Percentiles rank a stretch among this genome's conserved stretches.
Conservation (phyloP, 2,888 invertebrate species). For the Saturnia pavonia region DNA sequence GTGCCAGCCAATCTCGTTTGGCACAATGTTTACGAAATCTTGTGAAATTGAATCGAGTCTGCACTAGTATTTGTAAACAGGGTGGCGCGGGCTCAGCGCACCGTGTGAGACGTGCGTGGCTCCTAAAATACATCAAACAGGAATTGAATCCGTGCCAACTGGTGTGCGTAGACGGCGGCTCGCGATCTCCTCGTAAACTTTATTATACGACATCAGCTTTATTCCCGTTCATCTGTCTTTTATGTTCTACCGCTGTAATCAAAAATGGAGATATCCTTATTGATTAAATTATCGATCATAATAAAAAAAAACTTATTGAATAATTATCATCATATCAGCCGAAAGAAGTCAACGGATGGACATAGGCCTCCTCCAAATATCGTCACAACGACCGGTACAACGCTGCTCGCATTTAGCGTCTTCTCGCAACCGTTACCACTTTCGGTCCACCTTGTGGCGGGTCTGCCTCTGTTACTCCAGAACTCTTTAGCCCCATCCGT, state of each 20-base stretch:
- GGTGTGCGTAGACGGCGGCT: slow-evolving; percentile 76
- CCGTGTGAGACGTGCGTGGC: slow-evolving; percentile 60
- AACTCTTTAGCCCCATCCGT: too few species aligned
- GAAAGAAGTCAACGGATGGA: too few species aligned
- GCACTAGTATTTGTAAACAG: slow-evolving; percentile 80
- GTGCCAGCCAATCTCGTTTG: slow-evolving; percentile 62
- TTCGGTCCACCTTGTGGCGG: too few species aligned
- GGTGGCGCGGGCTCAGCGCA: slow-evolving; percentile 50
- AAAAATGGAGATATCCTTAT: background rate
- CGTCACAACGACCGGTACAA: too few species aligned
- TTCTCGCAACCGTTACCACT: too few species aligned
- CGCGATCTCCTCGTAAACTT: slow-evolving; percentile 70
- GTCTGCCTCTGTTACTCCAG: too few species aligned
- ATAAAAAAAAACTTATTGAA: background rate
- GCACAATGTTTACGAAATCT: slow-evolving; percentile 74
- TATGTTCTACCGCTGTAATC: slow-evolving; percentile 38
- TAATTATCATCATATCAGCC: too few species aligned
- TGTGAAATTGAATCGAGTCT: slow-evolving; percentile 72
- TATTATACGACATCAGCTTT: slow-evolving; percentile 73
- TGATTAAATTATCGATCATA: background rate
- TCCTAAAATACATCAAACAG: slow-evolving; percentile 79
- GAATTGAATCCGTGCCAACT: slow-evolving; percentile 78
- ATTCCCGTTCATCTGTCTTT: slow-evolving; percentile 64
- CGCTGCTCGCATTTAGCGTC: too few species aligned
- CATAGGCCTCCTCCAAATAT: too few species aligned